Conservation (phyloP, 2,113 vertebrate species). For the Amphilophus citrinellus region DNA sequence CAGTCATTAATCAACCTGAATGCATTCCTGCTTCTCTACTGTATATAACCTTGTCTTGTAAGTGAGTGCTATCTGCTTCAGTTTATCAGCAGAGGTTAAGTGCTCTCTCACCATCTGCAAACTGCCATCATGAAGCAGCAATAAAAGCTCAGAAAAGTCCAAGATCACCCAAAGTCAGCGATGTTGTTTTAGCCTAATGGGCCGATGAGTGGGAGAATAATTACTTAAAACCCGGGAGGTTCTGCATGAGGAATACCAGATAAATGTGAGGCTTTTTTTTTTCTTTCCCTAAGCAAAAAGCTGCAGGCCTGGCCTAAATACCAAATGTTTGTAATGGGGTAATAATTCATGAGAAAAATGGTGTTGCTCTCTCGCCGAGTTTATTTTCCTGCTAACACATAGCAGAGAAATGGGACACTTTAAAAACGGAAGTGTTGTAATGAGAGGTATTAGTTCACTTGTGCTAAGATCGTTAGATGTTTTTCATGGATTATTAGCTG, state of each 20-base stretch:
- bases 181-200: constrained; percentile 52
- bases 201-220: constrained; percentile 45
- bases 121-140: constrained; percentile 20
- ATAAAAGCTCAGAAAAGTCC: constrained; percentile 24
- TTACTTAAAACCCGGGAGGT: constrained; percentile 49
- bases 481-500: constrained; percentile 36
- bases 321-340: constrained; percentile 45
- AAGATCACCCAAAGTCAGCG: constrained; percentile 48
- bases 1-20: constrained; percentile 36
- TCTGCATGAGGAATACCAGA: constrained; percentile 30
- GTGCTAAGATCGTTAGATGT: constrained; percentile 26
- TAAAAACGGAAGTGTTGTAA: constrained; percentile 36
- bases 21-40: background rate
- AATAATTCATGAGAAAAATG: constrained; percentile 52
- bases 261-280: constrained; percentile 31
- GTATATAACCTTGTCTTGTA: constrained; percentile 38
- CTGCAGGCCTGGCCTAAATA: constrained; percentile 31
- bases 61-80: constrained; percentile 34
- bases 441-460: constrained; percentile 40
- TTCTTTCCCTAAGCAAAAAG: constrained; percentile 15
- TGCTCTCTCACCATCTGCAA: constrained; percentile 10
- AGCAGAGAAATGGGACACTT: constrained; percentile 24
- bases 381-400: constrained; percentile 7
- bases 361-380: constrained; percentile 3
- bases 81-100: constrained; percentile 47